Percentiles rank a stretch among this genome's conserved stretches.
Evolutionary conservation across 2,888 invertebrate genomes (phyloP).

Genomic region (Tholera decimalis): DNA sequence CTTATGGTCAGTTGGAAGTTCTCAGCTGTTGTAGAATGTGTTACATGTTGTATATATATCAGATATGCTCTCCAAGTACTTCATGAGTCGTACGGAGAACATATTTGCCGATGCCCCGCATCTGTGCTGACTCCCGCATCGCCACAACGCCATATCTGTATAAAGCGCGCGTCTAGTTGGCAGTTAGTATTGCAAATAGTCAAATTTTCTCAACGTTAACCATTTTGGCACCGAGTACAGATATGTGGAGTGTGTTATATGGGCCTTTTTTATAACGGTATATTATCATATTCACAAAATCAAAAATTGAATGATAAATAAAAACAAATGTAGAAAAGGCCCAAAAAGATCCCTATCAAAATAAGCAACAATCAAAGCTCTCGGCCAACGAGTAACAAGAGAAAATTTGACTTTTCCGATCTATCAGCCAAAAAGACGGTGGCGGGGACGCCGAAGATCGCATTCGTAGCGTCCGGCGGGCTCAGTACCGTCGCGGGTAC

Average conservation of each 20-base stretch:
- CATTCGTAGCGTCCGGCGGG: conserved; percentile 95
- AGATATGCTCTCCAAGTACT: conserved; percentile 76
- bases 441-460: conserved; percentile 94
- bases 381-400: conserved; percentile 66
- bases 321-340: conserved; percentile 71
- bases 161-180: conserved; percentile 78
- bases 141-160: conserved; percentile 90
- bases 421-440: conserved; percentile 87
- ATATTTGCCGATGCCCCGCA: conserved; percentile 73
- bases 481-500: conserved; percentile 92
- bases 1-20: conserved; percentile 10
- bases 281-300: conserved; percentile 4
- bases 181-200: conserved; percentile 78
- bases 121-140: conserved; percentile 74
- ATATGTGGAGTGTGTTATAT: conserved; percentile 83
- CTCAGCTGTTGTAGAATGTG: conserved; percentile 31
- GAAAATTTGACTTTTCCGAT: conserved; percentile 86
- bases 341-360: conserved; percentile 52
- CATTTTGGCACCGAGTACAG: conserved; percentile 81
- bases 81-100: conserved; percentile 69
- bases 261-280: conserved; percentile 78
- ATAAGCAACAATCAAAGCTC: conserved; percentile 24
- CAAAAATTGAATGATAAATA: conserved; percentile 6
- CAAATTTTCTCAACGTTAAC: conserved; percentile 84
- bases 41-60: conserved; percentile 58